Evolutionary conservation across 2,888 invertebrate genomes (phyloP), one percentile per base, ranked within the genome.

Genomic region (Cataglyphis altisquamis): DNA sequence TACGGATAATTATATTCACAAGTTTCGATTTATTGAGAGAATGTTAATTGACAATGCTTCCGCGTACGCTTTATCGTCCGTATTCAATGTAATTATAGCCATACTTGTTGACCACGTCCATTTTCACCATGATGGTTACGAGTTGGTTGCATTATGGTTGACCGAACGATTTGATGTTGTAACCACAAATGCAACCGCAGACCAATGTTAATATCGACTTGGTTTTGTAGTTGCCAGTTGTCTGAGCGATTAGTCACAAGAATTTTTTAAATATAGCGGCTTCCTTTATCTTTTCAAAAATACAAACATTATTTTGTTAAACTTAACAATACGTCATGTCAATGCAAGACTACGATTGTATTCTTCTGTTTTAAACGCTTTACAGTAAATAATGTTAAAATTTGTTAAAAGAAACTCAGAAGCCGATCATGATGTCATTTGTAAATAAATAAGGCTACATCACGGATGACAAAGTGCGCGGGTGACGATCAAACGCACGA

Each of bases 121-220:
- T 91, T 92, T 90, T 83, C 86, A 86, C 89, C 91, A 85, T 90
- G 89, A 92, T 90, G 92, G 92, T 90, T 89, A 89, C 90, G 91
- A 91, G 88, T 91, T 91, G 94, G 94, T 93, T 91, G 83, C 93
- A 92, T 94, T 94, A 92, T 86, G 94, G 94, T 93, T 90, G 87
- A 91, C 94, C 93, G 88, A 92, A 89, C 92, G 91, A 93, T 94
- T 93, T 90, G 92, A 93, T 90, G 90, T 84, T 77, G 86, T 45
- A 81, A 74, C 86, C 90, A 81, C 82, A 86, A 86, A 89, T 89
- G 91, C 63, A 80, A 91, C 92, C 91, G 77, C 92, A 84, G 52
- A 68, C 85, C 57, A 74, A 86, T 90, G 87, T 89, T 90, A 91
- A 91, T 91, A 91, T 85, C 86, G 90, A 72, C 81, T 87, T 64